Base-by-base conservation (phyloP, 1,140 invertebrate genomes). In the Trialeurodes vaporariorum region DNA sequence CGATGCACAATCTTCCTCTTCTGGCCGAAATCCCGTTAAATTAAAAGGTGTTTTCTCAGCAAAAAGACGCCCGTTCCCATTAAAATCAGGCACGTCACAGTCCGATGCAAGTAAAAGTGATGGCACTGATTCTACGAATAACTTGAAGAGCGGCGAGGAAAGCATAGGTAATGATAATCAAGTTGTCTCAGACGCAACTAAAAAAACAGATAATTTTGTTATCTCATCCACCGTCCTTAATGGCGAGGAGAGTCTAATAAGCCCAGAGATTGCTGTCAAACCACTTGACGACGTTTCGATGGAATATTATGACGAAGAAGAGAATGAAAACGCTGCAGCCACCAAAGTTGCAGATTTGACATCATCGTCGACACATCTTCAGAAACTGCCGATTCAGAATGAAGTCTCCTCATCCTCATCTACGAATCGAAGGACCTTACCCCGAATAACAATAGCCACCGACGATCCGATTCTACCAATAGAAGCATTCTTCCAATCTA, bases 391-490 rank as follows among this genome's bases (percentile, higher is more conserved):
- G 0, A 79, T 80, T 70, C 59, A 68, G 59, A 81, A 80, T 68
- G 75, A 78, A 0, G 74, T 80, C 1, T 78, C 78, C 1, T 75
- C 78, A 0, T n/a, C n/a, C n/a, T 66, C 69, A 0, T 77, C 73
- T 67, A 74, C 5, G 5, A 49, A 49, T 17, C 34, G 73, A 2
- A 67, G 74, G 2, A 74, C 75, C 0, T 71, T 76, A 24, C 68
- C 74, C 0, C 75, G 78, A 63, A 77, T 81, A 25, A 77, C 77
- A 65, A 76, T 81, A 21, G 74, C 76, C 2, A 79, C 80, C 0
- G 81, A 82, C n/a, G 79, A 81, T 67, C 79, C 81, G 0, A 80
- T 80, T n/a, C 67, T 82, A 11, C 81, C 81, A 0, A 80, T 82
- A 61, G 81, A 83, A 72, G 80, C 81, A 0, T 83, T 83, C 71